Evolutionary conservation across 92 coral and sea anemone species (phyloP), one percentile per base, ranked within the genome.

Genomic region (Paragorgia papillata): DNA sequence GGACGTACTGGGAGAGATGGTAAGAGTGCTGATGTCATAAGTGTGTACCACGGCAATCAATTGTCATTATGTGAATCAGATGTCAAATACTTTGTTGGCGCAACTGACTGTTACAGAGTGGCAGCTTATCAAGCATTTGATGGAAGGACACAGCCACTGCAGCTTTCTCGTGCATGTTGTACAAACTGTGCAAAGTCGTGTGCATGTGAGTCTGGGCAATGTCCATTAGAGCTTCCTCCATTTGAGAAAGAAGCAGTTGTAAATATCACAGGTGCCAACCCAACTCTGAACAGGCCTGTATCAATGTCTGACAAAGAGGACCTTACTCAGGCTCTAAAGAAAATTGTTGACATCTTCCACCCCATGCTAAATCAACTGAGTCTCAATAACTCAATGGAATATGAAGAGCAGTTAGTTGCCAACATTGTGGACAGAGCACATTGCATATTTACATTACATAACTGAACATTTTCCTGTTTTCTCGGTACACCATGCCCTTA

Each of bases 71-170:
- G 92, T 74, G 87, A 88, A 49, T 62, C 44, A 18, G 76, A 60
- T 29, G 81, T 85, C 3, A 85, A 88, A 49, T 40, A 46, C 8
- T 88, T 88, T 81, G 73, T 88, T 20, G 30, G 39, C 26, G 41
- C 85, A 12, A 51, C 50, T 24, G 87, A 76, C n/a, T 82, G 92
- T 53, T 69, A 57, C 46, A 33, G 85, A 25, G 85, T 88, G 28
- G 85, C 68, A 7, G 82, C 80, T 9, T 88, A 73, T 65, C 74
- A 67, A 50, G 70, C 91, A 12, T 68, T 88, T 55, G 92, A 88
- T 35, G 21, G 41, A 12, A 62, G 21, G 25, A 73, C 81, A 9
- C 25, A 22, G 10, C 79, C 89, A 21, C 9, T 57, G 7, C 44
- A 32, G 12, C 64, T 80, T 0, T 29, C 10, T n/a, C 88, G 81